A percentile compares a stretch with the other conserved stretches of the same genome.
Conservation (phyloP, 2,888 invertebrate genomes). For the Antheraea yamamai region DNA sequence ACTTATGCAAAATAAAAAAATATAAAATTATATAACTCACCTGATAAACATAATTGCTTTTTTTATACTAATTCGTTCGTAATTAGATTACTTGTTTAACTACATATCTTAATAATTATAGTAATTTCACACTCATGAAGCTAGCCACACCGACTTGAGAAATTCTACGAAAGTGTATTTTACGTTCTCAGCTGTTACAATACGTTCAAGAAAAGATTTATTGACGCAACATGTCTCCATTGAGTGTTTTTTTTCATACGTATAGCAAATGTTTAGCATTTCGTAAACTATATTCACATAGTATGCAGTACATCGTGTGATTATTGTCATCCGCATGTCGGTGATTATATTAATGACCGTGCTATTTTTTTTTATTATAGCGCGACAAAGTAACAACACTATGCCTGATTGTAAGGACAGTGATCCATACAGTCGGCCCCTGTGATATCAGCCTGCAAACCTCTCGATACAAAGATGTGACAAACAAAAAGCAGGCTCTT, state of each 20-base stretch:
- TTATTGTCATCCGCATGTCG: background rate
- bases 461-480: no score
- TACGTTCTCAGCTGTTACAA: slow-evolving; percentile 41
- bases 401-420: no score
- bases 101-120: background rate
- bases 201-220: slow-evolving; percentile 49
- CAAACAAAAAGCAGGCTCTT: no score
- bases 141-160: slow-evolving; percentile 34
- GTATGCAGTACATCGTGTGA: background rate
- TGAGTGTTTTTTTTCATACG: slow-evolving; percentile 14
- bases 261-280: background rate
- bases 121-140: background rate
- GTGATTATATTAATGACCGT: background rate
- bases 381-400: no score
- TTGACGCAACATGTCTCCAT: slow-evolving; percentile 29
- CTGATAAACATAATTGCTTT: background rate
- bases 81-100: background rate
- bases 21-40: background rate
- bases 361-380: no score
- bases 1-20: background rate
- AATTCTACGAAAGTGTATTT: slow-evolving; percentile 45
- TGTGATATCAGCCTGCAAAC: no score
- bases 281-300: background rate
- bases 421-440: no score
- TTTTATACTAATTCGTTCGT: no score